Conservation (phyloP, 2,113 vertebrate genomes). For the Seriola quinqueradiata region DNA sequence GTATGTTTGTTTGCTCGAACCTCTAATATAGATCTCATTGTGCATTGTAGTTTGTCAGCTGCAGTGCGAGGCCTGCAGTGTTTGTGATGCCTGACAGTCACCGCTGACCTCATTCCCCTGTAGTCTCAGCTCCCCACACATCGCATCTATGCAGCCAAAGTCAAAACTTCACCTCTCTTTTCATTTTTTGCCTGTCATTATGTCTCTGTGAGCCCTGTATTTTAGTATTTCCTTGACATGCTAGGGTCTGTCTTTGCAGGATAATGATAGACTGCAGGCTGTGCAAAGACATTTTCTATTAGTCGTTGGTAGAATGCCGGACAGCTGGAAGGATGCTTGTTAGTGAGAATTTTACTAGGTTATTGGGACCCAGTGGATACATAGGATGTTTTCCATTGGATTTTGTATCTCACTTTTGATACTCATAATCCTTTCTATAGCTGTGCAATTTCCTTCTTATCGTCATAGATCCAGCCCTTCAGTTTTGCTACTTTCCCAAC, state of each 20-base stretch:
- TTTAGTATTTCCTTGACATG: slow-evolving; percentile 70
- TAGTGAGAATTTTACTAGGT: slow-evolving; percentile 37
- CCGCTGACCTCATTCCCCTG: slow-evolving; percentile 31
- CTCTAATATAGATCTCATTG: slow-evolving; percentile 5
- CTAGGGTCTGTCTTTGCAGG: slow-evolving; percentile 54
- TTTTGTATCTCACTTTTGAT: neutral
- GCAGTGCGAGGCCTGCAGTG: slow-evolving; percentile 12
- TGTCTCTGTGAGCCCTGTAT: slow-evolving; percentile 52
- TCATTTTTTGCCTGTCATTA: slow-evolving; percentile 57
- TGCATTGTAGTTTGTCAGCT: slow-evolving; percentile 26
- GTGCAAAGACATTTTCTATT: slow-evolving; percentile 49
- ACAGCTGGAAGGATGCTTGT: slow-evolving; percentile 57
- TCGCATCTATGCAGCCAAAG: slow-evolving; percentile 44
- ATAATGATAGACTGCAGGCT: slow-evolving; percentile 71
- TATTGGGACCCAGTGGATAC: slow-evolving; percentile 17
- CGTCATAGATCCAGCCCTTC: slow-evolving; percentile 28
- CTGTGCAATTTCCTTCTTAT: slow-evolving; percentile 14
- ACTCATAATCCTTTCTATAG: neutral
- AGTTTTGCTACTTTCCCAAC: slow-evolving; percentile 46
- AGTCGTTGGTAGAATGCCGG: slow-evolving; percentile 60
- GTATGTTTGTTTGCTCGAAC: slow-evolving; percentile 1
- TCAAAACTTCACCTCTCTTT: slow-evolving; percentile 27
- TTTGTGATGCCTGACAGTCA: slow-evolving; percentile 20
- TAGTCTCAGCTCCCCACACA: slow-evolving; percentile 30
- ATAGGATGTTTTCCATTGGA: neutral